phyloP scores from a whole-genome alignment of 2,888 invertebrate species.

The Machimus atricapillus region DNA sequence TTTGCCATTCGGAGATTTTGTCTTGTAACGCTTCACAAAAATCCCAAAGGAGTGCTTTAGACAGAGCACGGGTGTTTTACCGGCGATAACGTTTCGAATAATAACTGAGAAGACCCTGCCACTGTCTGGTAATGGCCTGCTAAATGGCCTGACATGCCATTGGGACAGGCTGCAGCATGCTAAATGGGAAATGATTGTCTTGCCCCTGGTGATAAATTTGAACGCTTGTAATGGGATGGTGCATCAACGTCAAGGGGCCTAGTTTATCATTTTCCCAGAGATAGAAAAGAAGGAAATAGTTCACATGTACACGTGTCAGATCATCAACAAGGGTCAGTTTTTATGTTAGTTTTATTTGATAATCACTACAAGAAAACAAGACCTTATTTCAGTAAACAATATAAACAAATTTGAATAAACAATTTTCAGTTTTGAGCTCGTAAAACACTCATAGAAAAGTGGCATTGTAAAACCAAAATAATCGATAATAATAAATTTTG shows the following conservation, averaged over 20 bases:
- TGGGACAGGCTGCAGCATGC: background rate
- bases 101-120: background rate
- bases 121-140: background rate
- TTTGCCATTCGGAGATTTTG: background rate
- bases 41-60: background rate
- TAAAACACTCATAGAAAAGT: too few relatives aligned
- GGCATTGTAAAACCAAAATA: too few relatives aligned
- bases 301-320: background rate
- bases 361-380: background rate
- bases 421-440: too few relatives aligned
- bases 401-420: too few relatives aligned
- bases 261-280: background rate
- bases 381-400: background rate
- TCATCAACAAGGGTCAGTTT: background rate
- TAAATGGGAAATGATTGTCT: background rate
- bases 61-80: background rate
- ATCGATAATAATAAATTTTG: too few relatives aligned
- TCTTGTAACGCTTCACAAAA: background rate
- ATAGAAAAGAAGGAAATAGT: background rate
- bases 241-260: background rate
- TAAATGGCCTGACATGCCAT: background rate
- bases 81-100: background rate
- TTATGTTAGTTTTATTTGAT: background rate
- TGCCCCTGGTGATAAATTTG: background rate
- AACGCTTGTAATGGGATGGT: background rate